phyloP scores from a whole-genome alignment of 2,113 vertebrate species.

The Rhinichthys klamathensis region DNA sequence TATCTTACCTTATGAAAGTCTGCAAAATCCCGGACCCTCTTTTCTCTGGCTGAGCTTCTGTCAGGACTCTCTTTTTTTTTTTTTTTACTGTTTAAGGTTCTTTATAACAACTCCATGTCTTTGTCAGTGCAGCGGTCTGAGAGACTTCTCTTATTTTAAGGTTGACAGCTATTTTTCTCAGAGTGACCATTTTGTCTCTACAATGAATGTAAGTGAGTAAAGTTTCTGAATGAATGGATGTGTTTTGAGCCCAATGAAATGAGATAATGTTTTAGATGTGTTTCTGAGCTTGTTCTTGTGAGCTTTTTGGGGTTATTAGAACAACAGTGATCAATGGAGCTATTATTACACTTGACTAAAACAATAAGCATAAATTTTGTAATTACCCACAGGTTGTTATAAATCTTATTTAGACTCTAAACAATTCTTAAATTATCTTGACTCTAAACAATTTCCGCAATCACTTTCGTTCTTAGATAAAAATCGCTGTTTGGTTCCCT shows the following conservation, averaged over 20 bases:
- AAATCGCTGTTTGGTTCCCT: background rate
- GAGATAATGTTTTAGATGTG: background rate
- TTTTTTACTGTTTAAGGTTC: background rate
- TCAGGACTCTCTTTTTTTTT: background rate
- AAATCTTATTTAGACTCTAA: background rate
- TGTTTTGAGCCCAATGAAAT: background rate
- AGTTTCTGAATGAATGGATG: background rate
- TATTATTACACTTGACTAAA: background rate
- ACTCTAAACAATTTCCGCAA: background rate
- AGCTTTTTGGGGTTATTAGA: background rate
- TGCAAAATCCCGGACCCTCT: background rate
- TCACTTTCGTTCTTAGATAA: background rate
- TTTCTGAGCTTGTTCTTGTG: background rate
- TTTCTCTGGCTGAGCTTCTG: background rate
- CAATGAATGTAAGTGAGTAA: background rate
- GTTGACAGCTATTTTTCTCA: background rate
- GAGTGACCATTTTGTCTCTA: background rate
- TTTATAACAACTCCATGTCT: background rate
- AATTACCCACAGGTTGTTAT: background rate
- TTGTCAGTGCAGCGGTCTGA: background rate
- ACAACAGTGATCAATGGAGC: background rate
- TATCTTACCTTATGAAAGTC: background rate
- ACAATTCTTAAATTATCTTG: background rate
- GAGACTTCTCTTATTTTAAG: background rate
- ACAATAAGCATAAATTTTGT: background rate